A percentile compares a stretch with the other conserved stretches of the same genome.
Conservation (phyloP, 2,888 invertebrate species). For the Campoplex nolae region DNA sequence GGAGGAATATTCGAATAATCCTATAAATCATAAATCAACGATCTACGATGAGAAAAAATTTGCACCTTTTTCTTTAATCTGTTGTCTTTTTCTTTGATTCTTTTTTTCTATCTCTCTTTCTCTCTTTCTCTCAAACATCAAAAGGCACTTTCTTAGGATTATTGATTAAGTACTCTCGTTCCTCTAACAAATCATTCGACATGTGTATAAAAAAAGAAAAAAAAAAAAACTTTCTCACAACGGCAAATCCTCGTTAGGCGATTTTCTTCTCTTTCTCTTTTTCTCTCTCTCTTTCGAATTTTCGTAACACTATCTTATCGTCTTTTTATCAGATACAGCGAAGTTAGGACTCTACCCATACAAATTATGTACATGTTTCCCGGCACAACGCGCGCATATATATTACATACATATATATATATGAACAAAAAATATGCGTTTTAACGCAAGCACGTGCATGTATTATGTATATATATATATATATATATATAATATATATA, state of each 20-base stretch:
- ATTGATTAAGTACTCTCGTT: slow-evolving; percentile 70
- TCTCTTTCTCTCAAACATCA: slow-evolving; percentile 59
- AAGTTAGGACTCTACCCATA: slow-evolving; percentile 49
- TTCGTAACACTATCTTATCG: slow-evolving; percentile 21
- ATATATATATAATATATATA: slow-evolving; percentile 8
- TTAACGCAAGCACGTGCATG: neutral
- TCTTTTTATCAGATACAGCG: slow-evolving; percentile 51
- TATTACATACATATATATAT: slow-evolving; percentile 13
- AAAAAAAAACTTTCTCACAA: slow-evolving; percentile 49
- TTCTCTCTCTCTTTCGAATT: neutral
- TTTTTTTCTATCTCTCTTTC: neutral
- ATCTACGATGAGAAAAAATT: slow-evolving; percentile 45
- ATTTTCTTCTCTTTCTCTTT: neutral
- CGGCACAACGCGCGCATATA: slow-evolving; percentile 26
- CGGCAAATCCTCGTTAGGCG: slow-evolving; percentile 49
- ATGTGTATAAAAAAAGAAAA: neutral
- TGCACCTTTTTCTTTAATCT: slow-evolving; percentile 23
- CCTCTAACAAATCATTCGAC: slow-evolving; percentile 11
- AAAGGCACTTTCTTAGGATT: slow-evolving; percentile 73
- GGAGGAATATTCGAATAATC: slow-evolving; percentile 35
- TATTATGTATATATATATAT: slow-evolving; percentile 7
- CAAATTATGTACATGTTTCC: slow-evolving; percentile 65
- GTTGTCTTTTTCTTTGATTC: neutral
- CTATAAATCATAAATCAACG: slow-evolving; percentile 39
- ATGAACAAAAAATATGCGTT: neutral